Evolutionary conservation across 2,888 invertebrate genomes (phyloP), one percentile per base, ranked within the genome.

Genomic region (Adelphocoris suturalis): DNA sequence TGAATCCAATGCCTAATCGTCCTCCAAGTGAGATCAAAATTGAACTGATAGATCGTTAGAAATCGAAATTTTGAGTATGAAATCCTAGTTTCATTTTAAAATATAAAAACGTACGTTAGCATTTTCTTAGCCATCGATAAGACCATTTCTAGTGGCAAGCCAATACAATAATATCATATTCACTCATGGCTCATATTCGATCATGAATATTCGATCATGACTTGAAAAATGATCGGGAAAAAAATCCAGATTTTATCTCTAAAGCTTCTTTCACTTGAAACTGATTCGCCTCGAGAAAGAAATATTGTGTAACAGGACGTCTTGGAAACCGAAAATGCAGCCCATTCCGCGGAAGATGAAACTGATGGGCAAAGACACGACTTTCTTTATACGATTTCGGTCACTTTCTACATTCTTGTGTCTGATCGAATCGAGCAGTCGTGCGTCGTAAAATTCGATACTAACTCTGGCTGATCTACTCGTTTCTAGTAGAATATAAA

Each of bases 341-440:
- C 0, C 13, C 68, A 23, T 68, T 68, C 68, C 23, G 19, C 68
- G 68, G 68, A 68, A 68, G 68, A 68, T 68, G 19, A 19, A 68
- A 68, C 11, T 68, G 68, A 68, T 68, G 23, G 68, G 68, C 68
- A 9, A 9, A 61, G n/a, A 61, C 68, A 68, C 68, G 68, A 68
- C 68, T 68, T 68, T 68, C 68, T 68, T 68, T 23, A 3, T 68
- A 11, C 23, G 68, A 68, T 68, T 68, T 68, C 23, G 68, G 4
- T 23, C 68, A 68, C 68, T 68, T 68, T 68, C 68, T 68, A 68
- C 23, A 68, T 19, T 23, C 68, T 68, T 23, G 23, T n/a, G 16
- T 16, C 16, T 16, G 11, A 52, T 52, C 52, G 1, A 11, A 52
- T 12, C 12, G 52, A 2, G 52, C 12, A 52, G 12, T 52, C 16